Base-by-base conservation (phyloP, 2,797 vertebrate species). In the Emydoidea blandingii region DNA sequence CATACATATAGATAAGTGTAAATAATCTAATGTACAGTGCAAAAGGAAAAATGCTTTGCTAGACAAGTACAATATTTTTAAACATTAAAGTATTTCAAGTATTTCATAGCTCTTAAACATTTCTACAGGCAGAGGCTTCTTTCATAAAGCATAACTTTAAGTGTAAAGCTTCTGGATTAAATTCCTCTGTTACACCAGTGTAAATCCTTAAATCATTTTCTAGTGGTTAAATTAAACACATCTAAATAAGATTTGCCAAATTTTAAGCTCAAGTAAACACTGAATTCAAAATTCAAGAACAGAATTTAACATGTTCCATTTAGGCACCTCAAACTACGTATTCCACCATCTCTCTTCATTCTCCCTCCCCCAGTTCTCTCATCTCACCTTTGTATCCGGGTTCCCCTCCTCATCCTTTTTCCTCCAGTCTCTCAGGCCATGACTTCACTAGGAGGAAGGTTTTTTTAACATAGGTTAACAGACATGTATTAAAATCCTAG, bases 211-310 rank as follows among this genome's bases (percentile, higher is more conserved):
- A 25, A 7, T 44, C 21, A 44, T 41, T 74, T 74, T 74, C 54
- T 87, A 90, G 53, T 34, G 79, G 90, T 52, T 92, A 91, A 89
- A 62, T 92, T 78, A 92, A 92, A 92, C 81, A 56, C 12, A 65
- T 82, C 4, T 44, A 74, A 2, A 54, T 74, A 91, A 82, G 29
- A 3, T 47, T 87, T 86, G 56, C 8, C 27, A 87, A 62, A 65
- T 37, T 34, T 62, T 0, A 0, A 0, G 0, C 59, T 79, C 87
- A 94, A 37, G 53, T 1, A 18, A 56, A 88, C 12, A 88, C 19
- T 54, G 2, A 37, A 41, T 56, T 29, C 74, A 87, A 96, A 92
- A 50, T 85, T 87, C 41, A 88, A 4, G 65, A 92, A 62, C 34
- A 85, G 52, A 87, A 53, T 27, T 18, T 41, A 56, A 49, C 49